Percentiles rank a stretch among this genome's conserved stretches.
Conservation (phyloP, 2,797 vertebrate species). For the Alca torda region DNA sequence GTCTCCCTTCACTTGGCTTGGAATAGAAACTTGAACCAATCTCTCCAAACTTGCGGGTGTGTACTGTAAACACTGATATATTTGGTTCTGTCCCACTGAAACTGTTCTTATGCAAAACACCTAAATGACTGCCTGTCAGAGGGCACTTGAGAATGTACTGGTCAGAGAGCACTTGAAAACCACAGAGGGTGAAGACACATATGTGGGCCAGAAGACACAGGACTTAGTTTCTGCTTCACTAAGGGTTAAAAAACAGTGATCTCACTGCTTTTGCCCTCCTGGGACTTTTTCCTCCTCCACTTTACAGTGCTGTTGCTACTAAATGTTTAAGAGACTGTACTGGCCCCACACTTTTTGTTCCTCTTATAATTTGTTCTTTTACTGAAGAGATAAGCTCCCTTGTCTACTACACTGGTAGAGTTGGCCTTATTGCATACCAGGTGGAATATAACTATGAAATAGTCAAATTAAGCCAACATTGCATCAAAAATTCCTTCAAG, state of each 20-base stretch:
- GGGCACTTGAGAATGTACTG: neutral
- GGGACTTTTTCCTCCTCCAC: neutral
- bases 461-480: neutral
- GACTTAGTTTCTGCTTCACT: neutral
- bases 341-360: neutral
- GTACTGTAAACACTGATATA: neutral
- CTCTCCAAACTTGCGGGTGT: neutral
- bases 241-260: neutral
- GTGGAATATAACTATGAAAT: neutral
- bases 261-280: neutral
- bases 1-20: neutral
- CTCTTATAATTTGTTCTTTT: neutral
- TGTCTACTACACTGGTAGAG: neutral
- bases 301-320: neutral
- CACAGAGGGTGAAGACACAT: accelerated
- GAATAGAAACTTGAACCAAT: neutral
- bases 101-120: neutral
- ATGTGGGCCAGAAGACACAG: neutral
- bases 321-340: neutral
- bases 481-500: neutral
- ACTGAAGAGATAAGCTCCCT: neutral
- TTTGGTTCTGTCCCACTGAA: neutral
- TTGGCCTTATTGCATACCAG: neutral
- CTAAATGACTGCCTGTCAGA: neutral
- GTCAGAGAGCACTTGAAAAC: neutral